Conservation (phyloP, 2,888 invertebrate species). For the Drosophila acutilabella region DNA sequence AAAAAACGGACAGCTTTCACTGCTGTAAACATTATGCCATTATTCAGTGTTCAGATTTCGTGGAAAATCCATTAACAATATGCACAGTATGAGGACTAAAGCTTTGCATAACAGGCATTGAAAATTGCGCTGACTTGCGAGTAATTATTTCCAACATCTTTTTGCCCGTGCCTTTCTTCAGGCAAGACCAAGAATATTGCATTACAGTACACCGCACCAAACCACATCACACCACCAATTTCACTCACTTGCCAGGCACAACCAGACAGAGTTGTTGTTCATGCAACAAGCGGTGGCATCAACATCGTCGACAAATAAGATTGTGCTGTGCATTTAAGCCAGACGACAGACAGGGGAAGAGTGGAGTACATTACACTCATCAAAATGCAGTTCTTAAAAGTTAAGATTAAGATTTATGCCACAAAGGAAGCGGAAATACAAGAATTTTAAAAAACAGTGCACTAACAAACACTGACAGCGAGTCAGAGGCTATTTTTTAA, state of each 20-base stretch:
- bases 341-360: not conserved
- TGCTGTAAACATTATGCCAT: constrained; percentile 3
- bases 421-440: no score
- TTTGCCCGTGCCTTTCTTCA: constrained; percentile 51
- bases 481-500: no score
- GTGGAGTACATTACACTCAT: not conserved
- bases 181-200: constrained; percentile 63
- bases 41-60: constrained; percentile 17
- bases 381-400: not conserved
- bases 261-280: constrained; percentile 8
- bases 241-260: not conserved
- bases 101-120: constrained; percentile 27
- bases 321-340: constrained; percentile 14
- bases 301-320: constrained; percentile 24
- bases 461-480: no score
- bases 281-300: constrained; percentile 40
- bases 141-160: constrained; percentile 76
- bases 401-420: no score
- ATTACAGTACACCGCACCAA: constrained; percentile 39
- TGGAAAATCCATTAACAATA: constrained; percentile 33
- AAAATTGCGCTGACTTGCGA: constrained; percentile 56
- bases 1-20: constrained; percentile 8
- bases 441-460: no score
- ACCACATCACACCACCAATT: not conserved
- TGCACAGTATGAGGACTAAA: constrained; percentile 10